Percentiles rank a stretch among this genome's conserved stretches.
These are phyloP conservation scores for Tonatia bakeri DNA, from an alignment of 2,113 vertebrate species.

Conservation along the genomic window DNA sequence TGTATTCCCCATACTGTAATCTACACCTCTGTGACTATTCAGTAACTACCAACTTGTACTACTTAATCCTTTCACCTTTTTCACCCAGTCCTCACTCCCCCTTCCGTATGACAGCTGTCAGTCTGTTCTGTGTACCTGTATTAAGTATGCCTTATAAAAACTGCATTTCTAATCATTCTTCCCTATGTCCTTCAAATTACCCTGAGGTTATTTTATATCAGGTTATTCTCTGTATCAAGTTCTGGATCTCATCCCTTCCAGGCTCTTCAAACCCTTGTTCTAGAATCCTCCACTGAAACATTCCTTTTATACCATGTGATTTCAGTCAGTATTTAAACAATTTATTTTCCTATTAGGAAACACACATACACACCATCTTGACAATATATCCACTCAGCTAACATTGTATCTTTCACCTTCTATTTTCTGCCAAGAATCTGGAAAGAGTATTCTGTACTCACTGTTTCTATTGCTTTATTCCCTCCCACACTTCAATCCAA, in stretches of 20 bases:
- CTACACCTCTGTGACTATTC: background rate
- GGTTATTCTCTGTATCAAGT: background rate
- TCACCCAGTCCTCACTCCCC: background rate
- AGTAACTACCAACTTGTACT: background rate
- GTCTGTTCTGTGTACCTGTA: background rate
- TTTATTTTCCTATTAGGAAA: slow-evolving; percentile 12
- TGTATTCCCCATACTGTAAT: background rate
- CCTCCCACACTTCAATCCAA: background rate
- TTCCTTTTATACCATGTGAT: background rate
- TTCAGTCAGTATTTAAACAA: slow-evolving; percentile 19
- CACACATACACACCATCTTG: background rate
- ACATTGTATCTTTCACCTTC: background rate
- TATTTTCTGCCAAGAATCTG: background rate
- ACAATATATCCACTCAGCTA: background rate
- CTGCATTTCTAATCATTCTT: background rate
- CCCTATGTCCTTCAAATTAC: background rate
- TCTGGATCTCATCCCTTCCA: background rate
- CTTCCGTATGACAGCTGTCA: background rate
- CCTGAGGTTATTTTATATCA: background rate
- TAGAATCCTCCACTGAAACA: background rate
- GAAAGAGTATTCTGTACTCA: background rate
- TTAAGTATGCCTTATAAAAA: background rate
- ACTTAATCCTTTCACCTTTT: background rate
- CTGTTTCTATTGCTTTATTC: background rate
- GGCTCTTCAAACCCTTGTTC: background rate